A percentile compares a stretch with the other conserved stretches of the same genome.
Conservation (phyloP, 2,797 vertebrate species). For the Phalanger gymnotis region DNA sequence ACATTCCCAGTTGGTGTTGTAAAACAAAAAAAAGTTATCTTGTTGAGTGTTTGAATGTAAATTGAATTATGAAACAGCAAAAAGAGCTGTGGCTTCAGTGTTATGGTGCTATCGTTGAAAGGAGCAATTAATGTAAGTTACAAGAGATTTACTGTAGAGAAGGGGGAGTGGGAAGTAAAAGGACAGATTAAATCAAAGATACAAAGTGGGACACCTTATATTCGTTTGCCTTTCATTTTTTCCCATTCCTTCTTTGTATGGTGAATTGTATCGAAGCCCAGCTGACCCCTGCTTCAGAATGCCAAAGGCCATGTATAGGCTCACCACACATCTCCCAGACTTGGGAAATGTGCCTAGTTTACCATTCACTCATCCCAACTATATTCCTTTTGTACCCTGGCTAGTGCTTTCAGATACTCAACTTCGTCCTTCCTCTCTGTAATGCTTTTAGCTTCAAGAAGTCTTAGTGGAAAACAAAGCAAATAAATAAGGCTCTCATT, state of each 20-base stretch:
- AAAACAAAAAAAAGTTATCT: neutral
- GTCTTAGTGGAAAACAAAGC: neutral
- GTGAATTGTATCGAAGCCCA: neutral
- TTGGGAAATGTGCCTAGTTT: neutral
- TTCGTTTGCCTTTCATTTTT: neutral
- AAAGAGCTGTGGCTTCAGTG: conserved; percentile 23
- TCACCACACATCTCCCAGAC: neutral
- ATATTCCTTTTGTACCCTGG: conserved; percentile 11
- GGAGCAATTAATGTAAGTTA: conserved; percentile 13
- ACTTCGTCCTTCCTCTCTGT: neutral
- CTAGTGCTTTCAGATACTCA: neutral
- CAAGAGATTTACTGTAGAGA: conserved; percentile 58
- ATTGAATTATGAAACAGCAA: conserved; percentile 27
- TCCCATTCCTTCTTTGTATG: neutral
- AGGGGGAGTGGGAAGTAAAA: conserved; percentile 5
- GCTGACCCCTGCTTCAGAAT: neutral
- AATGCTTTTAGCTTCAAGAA: neutral
- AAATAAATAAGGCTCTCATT: neutral
- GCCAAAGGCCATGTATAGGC: neutral
- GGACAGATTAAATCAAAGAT: conserved; percentile 31
- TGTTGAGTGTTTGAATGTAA: conserved; percentile 26
- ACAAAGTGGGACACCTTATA: neutral
- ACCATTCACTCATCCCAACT: neutral
- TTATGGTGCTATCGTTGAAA: conserved; percentile 35
- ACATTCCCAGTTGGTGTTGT: neutral